Evolutionary conservation across 2,113 vertebrate genomes (phyloP).

Genomic region (Hydropotes inermis): DNA sequence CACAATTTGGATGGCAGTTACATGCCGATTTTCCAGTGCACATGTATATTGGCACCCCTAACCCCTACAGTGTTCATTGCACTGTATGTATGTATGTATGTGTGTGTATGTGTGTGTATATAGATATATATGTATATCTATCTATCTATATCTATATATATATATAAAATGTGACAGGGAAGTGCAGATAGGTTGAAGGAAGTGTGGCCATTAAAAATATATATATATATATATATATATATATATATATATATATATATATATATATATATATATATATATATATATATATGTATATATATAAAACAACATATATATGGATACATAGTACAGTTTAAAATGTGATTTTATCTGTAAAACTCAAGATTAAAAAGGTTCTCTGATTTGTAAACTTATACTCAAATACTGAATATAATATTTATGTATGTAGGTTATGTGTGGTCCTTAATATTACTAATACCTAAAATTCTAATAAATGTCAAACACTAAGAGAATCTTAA

Average conservation of each 20-base stretch:
- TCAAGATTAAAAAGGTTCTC: not conserved
- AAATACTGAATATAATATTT: not conserved
- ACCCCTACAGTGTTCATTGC: not conserved
- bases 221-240: not conserved
- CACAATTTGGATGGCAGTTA: not conserved
- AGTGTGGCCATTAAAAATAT: not conserved
- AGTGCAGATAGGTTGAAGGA: not conserved
- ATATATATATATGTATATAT: not conserved
- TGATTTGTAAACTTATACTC: not conserved
- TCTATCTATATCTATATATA: too few species aligned
- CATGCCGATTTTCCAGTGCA: not conserved
- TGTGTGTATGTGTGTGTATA: accelerated
- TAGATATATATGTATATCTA: too few species aligned
- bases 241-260: not conserved
- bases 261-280: not conserved
- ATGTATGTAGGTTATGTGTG: not conserved
- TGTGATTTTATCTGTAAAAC: not conserved
- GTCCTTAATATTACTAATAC: not conserved
- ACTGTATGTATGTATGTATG: not conserved
- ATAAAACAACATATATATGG: not conserved
- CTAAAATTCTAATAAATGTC: not conserved
- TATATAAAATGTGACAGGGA: not conserved
- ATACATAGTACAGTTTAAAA: not conserved
- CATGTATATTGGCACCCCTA: not conserved
- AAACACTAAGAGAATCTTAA: not conserved